A percentile compares a stretch with the other conserved stretches of the same genome.
Conservation (phyloP, 2,797 vertebrate species). For the Echeneis naucrates region DNA sequence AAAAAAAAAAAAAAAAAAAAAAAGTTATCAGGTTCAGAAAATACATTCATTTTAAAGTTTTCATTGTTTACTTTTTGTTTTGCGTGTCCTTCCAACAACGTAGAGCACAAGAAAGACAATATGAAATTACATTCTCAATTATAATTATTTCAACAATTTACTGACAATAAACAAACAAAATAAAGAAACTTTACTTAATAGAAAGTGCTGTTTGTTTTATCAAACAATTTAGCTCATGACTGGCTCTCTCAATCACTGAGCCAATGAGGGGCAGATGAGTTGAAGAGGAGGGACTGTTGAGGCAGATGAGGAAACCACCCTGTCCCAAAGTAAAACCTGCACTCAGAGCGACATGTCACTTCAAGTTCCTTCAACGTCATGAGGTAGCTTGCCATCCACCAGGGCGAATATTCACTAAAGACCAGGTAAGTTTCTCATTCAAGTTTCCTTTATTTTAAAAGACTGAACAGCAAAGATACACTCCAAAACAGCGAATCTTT, state of each 20-base stretch:
- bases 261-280: conserved; percentile 62
- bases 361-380: conserved; percentile 67
- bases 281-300: conserved; percentile 78
- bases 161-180: neutral
- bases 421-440: conserved; percentile 74
- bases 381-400: conserved; percentile 56
- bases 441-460: conserved; percentile 25
- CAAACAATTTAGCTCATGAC: neutral
- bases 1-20: no score
- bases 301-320: conserved; percentile 74
- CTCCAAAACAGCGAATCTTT: conserved; percentile 25
- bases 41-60: neutral
- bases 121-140: neutral
- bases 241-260: conserved; percentile 52
- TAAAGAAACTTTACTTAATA: conserved; percentile 5
- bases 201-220: conserved; percentile 28
- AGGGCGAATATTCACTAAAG: conserved; percentile 63
- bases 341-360: conserved; percentile 69
- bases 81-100: neutral
- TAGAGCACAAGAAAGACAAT: neutral
- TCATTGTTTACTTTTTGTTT: conserved; percentile 3
- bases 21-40: neutral
- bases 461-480: conserved; percentile 54
- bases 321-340: conserved; percentile 74
- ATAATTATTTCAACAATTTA: no score